phyloP scores from a whole-genome alignment of 2,797 vertebrate genomes.

The Acrossocheilus wenchowensis region DNA sequence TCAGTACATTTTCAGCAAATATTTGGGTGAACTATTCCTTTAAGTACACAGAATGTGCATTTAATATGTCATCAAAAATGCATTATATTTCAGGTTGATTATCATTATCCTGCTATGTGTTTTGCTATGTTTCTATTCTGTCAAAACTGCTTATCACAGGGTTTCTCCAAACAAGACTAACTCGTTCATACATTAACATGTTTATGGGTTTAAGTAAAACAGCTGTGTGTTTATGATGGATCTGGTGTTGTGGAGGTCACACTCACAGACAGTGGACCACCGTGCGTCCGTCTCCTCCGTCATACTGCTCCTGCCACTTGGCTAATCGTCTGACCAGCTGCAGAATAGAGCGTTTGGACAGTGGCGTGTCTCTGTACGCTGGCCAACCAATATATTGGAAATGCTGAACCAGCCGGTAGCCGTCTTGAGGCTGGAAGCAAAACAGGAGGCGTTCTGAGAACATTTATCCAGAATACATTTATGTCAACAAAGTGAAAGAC shows the following conservation, averaged over 20 bases:
- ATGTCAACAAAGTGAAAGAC: neutral
- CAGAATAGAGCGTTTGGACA: slow-evolving; percentile 94
- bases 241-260: neutral
- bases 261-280: slow-evolving; percentile 98
- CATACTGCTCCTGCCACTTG: slow-evolving; percentile 98
- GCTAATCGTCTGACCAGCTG: slow-evolving; percentile 91
- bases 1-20: no score
- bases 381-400: slow-evolving; percentile 99
- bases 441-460: slow-evolving; percentile 6
- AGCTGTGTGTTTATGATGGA: neutral
- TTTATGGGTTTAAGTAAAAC: neutral
- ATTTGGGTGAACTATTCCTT: neutral
- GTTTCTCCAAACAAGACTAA: slow-evolving; percentile 62
- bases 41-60: neutral
- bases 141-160: slow-evolving; percentile 56
- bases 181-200: slow-evolving; percentile 65
- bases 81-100: neutral
- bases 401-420: slow-evolving; percentile 96
- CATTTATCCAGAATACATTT: slow-evolving; percentile 13
- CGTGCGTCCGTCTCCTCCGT: slow-evolving; percentile 91
- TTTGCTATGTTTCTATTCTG: slow-evolving; percentile 12
- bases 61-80: neutral
- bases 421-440: slow-evolving; percentile 89
- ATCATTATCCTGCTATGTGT: neutral
- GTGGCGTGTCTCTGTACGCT: slow-evolving; percentile 93